Conservation (phyloP, 2,797 vertebrate genomes). For the Xiphophorus birchmanni region DNA sequence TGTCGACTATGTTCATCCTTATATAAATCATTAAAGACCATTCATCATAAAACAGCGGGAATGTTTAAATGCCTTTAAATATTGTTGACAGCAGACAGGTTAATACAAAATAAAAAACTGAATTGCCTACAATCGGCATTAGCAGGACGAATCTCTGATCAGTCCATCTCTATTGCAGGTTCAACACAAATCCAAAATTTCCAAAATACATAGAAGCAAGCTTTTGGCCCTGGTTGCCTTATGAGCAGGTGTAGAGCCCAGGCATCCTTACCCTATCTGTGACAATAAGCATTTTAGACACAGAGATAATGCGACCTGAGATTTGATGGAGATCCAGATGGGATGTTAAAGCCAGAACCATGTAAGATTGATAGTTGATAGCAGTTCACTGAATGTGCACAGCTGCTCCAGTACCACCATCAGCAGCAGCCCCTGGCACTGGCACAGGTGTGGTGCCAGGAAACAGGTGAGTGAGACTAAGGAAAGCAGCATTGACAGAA, state of each 20-base stretch:
- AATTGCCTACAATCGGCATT: background rate
- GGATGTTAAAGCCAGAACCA: slow-evolving; percentile 7
- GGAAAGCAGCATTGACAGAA: background rate
- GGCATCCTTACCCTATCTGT: background rate
- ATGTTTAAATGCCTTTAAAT: background rate
- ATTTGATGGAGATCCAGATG: slow-evolving; percentile 16
- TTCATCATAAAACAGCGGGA: background rate
- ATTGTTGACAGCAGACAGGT: background rate
- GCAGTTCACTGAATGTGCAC: slow-evolving; percentile 2
- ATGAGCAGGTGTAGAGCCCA: background rate
- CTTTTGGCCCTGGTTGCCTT: background rate
- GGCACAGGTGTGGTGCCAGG: slow-evolving; percentile 7
- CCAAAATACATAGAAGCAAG: background rate
- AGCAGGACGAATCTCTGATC: background rate
- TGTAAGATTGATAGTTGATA: slow-evolving; percentile 21
- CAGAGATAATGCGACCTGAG: background rate
- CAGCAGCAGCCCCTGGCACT: slow-evolving; percentile 15
- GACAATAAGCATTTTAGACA: slow-evolving; percentile 10
- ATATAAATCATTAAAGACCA: background rate
- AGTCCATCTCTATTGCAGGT: background rate
- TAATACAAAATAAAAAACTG: background rate
- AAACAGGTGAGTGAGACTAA: background rate
- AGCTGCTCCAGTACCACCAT: slow-evolving; percentile 9
- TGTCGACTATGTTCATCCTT: background rate
- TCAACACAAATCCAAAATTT: background rate